phyloP scores from a whole-genome alignment of 2,113 vertebrate genomes.

The Pyxicephalus adspersus region DNA sequence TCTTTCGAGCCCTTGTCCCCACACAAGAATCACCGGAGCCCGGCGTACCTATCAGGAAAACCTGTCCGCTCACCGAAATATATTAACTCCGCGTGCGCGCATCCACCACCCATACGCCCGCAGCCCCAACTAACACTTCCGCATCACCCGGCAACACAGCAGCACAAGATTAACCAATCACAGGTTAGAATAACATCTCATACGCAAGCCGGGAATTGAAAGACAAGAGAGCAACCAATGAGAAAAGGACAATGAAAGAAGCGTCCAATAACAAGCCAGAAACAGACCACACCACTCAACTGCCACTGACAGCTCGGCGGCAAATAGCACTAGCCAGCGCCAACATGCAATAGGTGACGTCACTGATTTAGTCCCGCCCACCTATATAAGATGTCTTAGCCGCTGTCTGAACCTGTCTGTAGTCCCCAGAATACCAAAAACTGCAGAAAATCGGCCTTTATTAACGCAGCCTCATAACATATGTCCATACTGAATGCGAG shows the following conservation, averaged over 20 bases:
- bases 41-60: no score
- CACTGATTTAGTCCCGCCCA: background rate
- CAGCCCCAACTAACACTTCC: constrained; percentile 43
- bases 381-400: background rate
- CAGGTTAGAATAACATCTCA: background rate
- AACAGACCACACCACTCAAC: constrained; percentile 23
- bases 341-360: constrained; percentile 16
- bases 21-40: no score
- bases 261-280: background rate
- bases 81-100: constrained; percentile 40
- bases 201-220: background rate
- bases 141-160: constrained; percentile 53
- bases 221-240: background rate
- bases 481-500: background rate
- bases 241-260: background rate
- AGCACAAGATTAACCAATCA: background rate
- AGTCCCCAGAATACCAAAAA: no score
- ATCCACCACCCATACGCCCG: constrained; percentile 10
- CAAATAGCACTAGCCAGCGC: background rate
- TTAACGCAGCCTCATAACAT: background rate
- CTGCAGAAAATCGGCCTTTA: no score
- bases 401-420: background rate
- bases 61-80: background rate
- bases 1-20: no score
- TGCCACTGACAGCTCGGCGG: constrained; percentile 5